A percentile compares a stretch with the other conserved stretches of the same genome.
Evolutionary conservation across 2,113 vertebrate species (phyloP).

Genomic region (Urocitellus parryii): DNA sequence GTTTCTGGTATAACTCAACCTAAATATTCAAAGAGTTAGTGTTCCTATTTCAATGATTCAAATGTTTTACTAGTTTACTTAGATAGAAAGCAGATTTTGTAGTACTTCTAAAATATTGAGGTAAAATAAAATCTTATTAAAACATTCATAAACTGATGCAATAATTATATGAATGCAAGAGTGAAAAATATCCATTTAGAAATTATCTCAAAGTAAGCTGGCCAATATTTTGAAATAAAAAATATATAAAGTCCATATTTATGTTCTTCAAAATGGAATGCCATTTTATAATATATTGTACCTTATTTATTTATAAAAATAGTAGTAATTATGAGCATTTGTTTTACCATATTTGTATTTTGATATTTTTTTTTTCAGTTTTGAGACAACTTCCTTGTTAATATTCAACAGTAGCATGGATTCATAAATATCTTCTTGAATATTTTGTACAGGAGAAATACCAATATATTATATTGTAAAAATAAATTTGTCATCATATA

Average conservation of each 20-base stretch:
- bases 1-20: neutral
- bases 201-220: neutral
- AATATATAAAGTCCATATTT: neutral
- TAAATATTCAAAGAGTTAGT: neutral
- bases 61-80: neutral
- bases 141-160: neutral
- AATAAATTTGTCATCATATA: neutral
- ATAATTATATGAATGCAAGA: neutral
- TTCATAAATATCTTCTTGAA: neutral
- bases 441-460: neutral
- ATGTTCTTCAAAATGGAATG: neutral
- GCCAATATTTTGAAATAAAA: neutral
- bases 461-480: neutral
- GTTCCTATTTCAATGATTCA: neutral
- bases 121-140: neutral
- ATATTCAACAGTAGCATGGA: neutral
- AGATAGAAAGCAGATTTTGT: neutral
- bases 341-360: neutral
- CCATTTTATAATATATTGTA: neutral
- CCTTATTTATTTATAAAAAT: neutral
- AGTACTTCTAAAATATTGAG: neutral
- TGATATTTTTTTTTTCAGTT: neutral
- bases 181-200: neutral
- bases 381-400: neutral
- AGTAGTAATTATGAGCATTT: neutral